These are phyloP conservation scores for Dysmachus trigonus DNA, from an alignment of 2,888 invertebrate species.

Conservation along the genomic window DNA sequence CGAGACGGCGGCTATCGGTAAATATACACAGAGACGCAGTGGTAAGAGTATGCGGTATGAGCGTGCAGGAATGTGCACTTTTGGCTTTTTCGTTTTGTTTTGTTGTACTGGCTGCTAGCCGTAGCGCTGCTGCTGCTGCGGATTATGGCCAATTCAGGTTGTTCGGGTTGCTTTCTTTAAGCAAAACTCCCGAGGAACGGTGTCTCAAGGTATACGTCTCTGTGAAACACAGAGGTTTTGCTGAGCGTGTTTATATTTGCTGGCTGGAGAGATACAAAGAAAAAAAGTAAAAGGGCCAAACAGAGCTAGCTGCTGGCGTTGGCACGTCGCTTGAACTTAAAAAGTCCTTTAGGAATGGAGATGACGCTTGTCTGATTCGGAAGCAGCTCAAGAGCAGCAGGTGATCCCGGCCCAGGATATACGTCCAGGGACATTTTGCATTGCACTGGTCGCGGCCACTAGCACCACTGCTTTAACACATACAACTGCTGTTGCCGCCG, in stretches of 20 bases:
- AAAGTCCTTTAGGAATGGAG: background rate
- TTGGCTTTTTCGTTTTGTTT: background rate
- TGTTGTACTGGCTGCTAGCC: too few species aligned
- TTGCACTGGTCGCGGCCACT: background rate
- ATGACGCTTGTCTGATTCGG: background rate
- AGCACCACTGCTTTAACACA: background rate
- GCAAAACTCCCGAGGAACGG: background rate
- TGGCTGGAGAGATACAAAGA: background rate
- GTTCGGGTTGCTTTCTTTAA: background rate
- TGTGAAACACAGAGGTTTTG: background rate
- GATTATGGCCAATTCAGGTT: background rate
- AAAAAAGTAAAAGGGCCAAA: background rate
- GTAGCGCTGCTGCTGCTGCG: background rate
- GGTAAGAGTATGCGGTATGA: background rate
- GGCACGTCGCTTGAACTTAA: background rate
- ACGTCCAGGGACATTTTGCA: slow-evolving; percentile 5
- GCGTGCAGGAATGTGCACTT: background rate
- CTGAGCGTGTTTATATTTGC: background rate
- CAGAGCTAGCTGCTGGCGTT: background rate
- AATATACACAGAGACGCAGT: background rate
- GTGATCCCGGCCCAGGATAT: background rate
- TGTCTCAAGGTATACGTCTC: background rate
- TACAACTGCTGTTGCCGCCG: too few species aligned
- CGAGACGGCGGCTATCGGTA: background rate
- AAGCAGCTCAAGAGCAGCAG: background rate